Evolutionary conservation across 1,140 invertebrate genomes (phyloP).

Genomic region (Pseudomyrmex concolor): DNA sequence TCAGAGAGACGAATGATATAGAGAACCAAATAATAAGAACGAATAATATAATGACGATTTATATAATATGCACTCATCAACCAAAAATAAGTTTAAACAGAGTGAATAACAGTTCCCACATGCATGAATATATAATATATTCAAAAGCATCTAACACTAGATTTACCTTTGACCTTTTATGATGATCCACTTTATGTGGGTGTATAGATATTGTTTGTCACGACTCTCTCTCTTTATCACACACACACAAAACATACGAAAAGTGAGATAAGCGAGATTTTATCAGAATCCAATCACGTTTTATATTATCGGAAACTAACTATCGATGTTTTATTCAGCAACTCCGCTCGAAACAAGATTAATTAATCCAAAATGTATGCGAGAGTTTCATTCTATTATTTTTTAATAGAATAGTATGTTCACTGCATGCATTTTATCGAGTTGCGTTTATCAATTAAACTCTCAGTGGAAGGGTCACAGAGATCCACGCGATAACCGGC

Average conservation of each 20-base stretch:
- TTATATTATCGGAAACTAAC: constrained; percentile 59
- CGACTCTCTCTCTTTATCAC: neutral
- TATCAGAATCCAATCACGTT: constrained; percentile 17
- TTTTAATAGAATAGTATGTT: neutral
- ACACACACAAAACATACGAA: neutral
- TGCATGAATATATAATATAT: neutral
- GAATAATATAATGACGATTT: too few relatives aligned
- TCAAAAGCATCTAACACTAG: neutral
- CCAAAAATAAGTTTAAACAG: too few relatives aligned
- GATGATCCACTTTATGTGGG: neutral
- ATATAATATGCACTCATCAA: too few relatives aligned
- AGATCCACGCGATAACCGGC: too few relatives aligned
- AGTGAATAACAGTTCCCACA: too few relatives aligned
- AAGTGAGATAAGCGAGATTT: neutral
- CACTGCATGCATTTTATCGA: neutral
- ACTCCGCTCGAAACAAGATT: neutral
- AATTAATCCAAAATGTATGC: constrained; percentile 35
- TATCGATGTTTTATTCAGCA: constrained; percentile 54
- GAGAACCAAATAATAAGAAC: too few relatives aligned
- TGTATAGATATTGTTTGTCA: constrained; percentile 19
- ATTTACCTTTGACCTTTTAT: neutral
- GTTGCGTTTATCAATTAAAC: neutral
- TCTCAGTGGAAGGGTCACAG: too few relatives aligned
- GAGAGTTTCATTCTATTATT: neutral
- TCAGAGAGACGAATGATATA: too few relatives aligned